phyloP scores from a whole-genome alignment of 2,797 vertebrate genomes.

The Anolis apletophallus region DNA sequence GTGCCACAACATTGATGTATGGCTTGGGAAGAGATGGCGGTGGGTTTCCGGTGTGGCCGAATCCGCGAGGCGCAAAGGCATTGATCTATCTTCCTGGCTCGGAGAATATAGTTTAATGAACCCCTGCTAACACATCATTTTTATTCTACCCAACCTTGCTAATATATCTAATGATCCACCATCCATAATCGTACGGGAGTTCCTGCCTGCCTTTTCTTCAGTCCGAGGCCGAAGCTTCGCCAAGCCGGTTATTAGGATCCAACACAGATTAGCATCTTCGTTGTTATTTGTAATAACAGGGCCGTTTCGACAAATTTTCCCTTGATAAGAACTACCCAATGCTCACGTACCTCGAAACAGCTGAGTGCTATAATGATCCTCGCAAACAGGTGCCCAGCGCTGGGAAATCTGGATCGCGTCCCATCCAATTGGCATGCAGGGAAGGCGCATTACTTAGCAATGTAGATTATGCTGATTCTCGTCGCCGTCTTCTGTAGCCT shows the following conservation, averaged over 20 bases:
- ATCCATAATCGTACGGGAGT: constrained; percentile 84
- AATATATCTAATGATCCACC: constrained; percentile 86
- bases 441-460: constrained; percentile 35
- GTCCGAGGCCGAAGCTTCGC: constrained; percentile 68
- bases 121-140: constrained; percentile 83
- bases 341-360: background rate
- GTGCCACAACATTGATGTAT: constrained; percentile 77
- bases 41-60: constrained; percentile 80
- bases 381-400: constrained; percentile 7
- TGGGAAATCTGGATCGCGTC: background rate
- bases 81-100: constrained; percentile 85
- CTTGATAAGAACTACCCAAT: background rate
- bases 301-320: background rate
- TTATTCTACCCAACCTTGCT: constrained; percentile 82
- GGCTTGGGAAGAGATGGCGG: constrained; percentile 78
- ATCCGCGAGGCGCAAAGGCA: constrained; percentile 83
- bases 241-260: constrained; percentile 57
- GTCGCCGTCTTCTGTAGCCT: background rate
- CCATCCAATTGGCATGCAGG: constrained; percentile 15
- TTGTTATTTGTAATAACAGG: too few relatives aligned
- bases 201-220: constrained; percentile 79
- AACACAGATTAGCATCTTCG: constrained; percentile 5
- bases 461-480: constrained; percentile 42
- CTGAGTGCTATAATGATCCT: constrained; percentile 28
- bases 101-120: constrained; percentile 84